Evolutionary conservation across 2,797 vertebrate genomes (phyloP).

Genomic region (Selene dorsalis): DNA sequence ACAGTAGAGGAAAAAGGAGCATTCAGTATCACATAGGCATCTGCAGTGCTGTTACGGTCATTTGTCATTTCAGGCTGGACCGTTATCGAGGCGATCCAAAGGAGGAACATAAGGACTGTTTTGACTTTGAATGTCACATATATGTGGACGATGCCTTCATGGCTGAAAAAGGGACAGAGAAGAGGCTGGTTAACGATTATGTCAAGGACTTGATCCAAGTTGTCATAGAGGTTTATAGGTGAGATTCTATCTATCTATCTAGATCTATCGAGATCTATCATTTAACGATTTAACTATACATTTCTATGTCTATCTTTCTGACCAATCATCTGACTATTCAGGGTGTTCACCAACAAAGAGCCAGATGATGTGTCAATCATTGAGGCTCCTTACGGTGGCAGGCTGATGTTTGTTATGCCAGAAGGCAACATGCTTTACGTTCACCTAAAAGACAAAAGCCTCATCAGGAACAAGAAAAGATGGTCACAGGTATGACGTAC

Average conservation of each 20-base stretch:
- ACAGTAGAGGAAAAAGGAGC: not conserved
- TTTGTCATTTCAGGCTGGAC: constrained; percentile 81
- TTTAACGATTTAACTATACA: not conserved
- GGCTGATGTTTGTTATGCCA: constrained; percentile 84
- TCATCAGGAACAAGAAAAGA: constrained; percentile 87
- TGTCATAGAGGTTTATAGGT: constrained; percentile 86
- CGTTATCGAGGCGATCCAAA: constrained; percentile 85
- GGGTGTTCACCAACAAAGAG: constrained; percentile 87
- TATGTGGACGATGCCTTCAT: constrained; percentile 85
- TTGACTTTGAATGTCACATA: constrained; percentile 87
- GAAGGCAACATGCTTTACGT: constrained; percentile 86
- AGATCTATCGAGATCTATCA: too few species aligned
- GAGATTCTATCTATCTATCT: constrained; percentile 8
- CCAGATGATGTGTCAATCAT: constrained; percentile 86
- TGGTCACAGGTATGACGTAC: constrained; percentile 86
- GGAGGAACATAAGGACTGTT: constrained; percentile 82
- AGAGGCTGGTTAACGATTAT: constrained; percentile 81
- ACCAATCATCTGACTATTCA: constrained; percentile 49
- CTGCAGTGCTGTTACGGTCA: constrained; percentile 1
- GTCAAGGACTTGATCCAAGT: constrained; percentile 80
- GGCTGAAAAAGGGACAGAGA: constrained; percentile 68
- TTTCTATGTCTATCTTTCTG: not conserved
- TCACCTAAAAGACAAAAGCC: constrained; percentile 86
- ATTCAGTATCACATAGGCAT: not conserved
- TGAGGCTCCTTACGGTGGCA: constrained; percentile 85